phyloP scores from a whole-genome alignment of 2,797 vertebrate genomes.

The Poeciliopsis gracilis region DNA sequence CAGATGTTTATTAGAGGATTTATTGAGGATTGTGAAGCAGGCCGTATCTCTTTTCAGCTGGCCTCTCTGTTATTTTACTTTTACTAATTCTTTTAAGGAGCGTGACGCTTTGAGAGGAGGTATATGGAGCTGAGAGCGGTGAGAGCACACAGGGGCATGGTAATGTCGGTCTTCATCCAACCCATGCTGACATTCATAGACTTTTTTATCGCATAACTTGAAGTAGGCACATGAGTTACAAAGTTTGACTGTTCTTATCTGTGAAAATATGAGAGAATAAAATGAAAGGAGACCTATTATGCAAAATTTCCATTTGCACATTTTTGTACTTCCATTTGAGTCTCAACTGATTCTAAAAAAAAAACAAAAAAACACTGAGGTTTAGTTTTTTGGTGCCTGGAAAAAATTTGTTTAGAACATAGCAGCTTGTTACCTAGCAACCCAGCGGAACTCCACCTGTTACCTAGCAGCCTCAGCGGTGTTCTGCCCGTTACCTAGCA shows the following conservation, averaged over 20 bases:
- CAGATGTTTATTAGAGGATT: constrained; percentile 72
- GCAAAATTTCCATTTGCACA: too few relatives aligned
- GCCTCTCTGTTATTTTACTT: constrained; percentile 55
- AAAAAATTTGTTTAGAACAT: too few relatives aligned
- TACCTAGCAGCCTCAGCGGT: too few relatives aligned
- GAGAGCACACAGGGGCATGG: constrained; percentile 42
- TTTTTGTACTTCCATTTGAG: too few relatives aligned
- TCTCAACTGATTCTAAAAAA: too few relatives aligned
- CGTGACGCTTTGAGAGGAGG: constrained; percentile 51
- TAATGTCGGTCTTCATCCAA: constrained; percentile 65
- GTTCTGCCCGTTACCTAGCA: too few relatives aligned
- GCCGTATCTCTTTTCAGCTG: constrained; percentile 37
- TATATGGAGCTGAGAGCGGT: constrained; percentile 46
- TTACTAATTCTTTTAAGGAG: constrained; percentile 62
- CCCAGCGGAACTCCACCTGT: too few relatives aligned
- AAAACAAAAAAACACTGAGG: too few relatives aligned
- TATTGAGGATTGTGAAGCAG: constrained; percentile 52
- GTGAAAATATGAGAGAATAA: constrained; percentile 15
- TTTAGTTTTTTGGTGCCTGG: too few relatives aligned
- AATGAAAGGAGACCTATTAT: not conserved
- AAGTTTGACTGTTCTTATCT: constrained; percentile 4
- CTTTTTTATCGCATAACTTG: constrained; percentile 25
- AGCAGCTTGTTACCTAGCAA: too few relatives aligned
- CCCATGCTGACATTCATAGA: constrained; percentile 7
- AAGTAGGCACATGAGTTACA: constrained; percentile 27